A percentile compares a stretch with the other conserved stretches of the same genome.
Conservation (phyloP, 64 coral and sea anemone species). For the Actinia tenebrosa region DNA sequence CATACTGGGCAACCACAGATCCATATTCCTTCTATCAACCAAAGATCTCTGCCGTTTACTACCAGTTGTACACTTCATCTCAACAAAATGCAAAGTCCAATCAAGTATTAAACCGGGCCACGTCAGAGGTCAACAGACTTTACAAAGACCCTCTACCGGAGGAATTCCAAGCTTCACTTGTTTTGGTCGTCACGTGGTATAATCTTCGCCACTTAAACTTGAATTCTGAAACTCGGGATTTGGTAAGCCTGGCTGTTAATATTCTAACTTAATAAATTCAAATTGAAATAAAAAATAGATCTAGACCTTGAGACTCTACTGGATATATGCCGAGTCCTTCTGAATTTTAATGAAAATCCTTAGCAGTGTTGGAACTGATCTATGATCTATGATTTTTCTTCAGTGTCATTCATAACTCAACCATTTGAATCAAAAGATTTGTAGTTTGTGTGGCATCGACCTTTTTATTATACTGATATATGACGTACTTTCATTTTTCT, state of each 20-base stretch:
- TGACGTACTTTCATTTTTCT: not conserved
- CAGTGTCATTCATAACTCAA: too few relatives aligned
- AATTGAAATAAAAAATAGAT: too few relatives aligned
- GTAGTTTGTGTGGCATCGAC: too few relatives aligned
- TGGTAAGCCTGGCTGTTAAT: not conserved
- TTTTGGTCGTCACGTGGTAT: slow-evolving; percentile 20
- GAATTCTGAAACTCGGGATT: not conserved
- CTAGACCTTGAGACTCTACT: too few relatives aligned
- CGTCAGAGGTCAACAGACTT: slow-evolving; percentile 10
- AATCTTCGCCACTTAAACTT: slow-evolving; percentile 1
- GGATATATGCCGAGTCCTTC: too few relatives aligned
- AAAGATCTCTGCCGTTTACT: slow-evolving; percentile 2
- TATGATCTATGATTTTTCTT: not conserved
- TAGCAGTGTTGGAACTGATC: not conserved
- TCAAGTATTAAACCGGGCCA: not conserved
- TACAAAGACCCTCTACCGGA: not conserved
- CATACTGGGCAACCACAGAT: slow-evolving; percentile 20
- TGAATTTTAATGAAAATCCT: too few relatives aligned
- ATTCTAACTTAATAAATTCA: too few relatives aligned
- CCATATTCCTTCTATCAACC: not conserved
- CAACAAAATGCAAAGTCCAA: not conserved
- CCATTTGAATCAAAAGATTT: too few relatives aligned
- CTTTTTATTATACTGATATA: too few relatives aligned
- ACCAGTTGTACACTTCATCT: slow-evolving; percentile 6
- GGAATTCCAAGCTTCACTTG: not conserved